Base-by-base conservation (phyloP, 2,113 vertebrate species). In the Arenaria interpres region DNA sequence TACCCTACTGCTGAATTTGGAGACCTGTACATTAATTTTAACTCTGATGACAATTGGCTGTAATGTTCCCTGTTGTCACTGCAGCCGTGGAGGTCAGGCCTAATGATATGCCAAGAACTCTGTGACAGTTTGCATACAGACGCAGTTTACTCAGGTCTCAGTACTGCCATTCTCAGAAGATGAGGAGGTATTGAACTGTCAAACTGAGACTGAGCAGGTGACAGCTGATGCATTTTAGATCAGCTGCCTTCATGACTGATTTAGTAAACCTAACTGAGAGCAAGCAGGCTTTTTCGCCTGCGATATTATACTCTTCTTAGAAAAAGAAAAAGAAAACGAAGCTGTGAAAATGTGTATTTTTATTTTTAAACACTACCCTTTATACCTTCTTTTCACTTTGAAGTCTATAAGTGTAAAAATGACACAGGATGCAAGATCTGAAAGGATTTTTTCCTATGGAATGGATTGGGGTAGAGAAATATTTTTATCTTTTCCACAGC, bases 121-220 rank as follows among this genome's bases (percentile, higher is more conserved):
- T 43, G 79, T 97, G 98, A 98, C 98, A 98, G 97, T 97, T 93
- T 95, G 98, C 98, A 97, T 92, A 97, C 96, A 95, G 97, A 81
- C 72, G 12, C 3, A 6, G 85, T 97, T 98, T 97, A 85, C 97
- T 96, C 79, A 80, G 97, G 96, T 97, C 97, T 98, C 92, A 89
- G 92, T 90, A 81, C 82, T 97, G 98, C 97, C 95, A 96, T 95
- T 96, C 96, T 95, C 78, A 93, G 96, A 97, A 97, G 97, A 97
- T 94, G 97, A 95, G 96, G 75, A 94, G 86, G 93, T 97, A 97
- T 94, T 97, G 98, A 98, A 97, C 97, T 97, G 97, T 98, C 98
- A 98, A 86, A 78, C 50, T 37, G 90, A 76, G 94, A 90, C 95
- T 85, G 90, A 95, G 72, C 92, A 89, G 95, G 95, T 96, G 98